phyloP scores from a whole-genome alignment of 2,113 vertebrate species.

The Chlorodrepanis virens region DNA sequence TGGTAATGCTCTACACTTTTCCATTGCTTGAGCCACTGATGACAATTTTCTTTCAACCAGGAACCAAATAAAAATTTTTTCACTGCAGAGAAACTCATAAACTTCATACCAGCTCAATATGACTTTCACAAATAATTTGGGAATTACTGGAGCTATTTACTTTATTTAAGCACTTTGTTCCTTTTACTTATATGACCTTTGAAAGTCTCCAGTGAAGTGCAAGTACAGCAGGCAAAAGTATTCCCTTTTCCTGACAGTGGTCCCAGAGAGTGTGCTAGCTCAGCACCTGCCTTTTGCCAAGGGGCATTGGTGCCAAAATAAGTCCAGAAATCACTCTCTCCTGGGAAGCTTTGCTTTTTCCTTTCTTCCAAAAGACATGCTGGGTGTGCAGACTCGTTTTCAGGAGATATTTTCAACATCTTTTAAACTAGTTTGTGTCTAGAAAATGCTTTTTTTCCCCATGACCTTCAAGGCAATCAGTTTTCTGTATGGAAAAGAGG shows the following conservation, averaged over 20 bases:
- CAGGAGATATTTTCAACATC: not conserved
- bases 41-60: not conserved
- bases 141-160: not conserved
- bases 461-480: not conserved
- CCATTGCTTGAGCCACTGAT: not conserved
- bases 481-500: not conserved
- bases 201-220: not conserved
- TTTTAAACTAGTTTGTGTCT: not conserved
- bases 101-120: not conserved
- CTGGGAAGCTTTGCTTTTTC: not conserved
- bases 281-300: not conserved
- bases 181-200: not conserved
- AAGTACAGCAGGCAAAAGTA: not conserved
- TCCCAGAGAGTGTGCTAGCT: not conserved
- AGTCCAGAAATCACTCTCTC: not conserved
- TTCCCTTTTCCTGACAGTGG: not conserved
- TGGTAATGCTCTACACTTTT: not conserved
- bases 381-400: not conserved
- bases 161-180: not conserved
- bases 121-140: not conserved
- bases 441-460: not conserved
- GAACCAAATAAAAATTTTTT: not conserved
- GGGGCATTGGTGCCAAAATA: not conserved
- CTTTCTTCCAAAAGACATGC: not conserved
- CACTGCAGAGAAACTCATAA: not conserved